Evolutionary conservation across 2,113 vertebrate genomes (phyloP).

Genomic region (Stegostoma tigrinum): DNA sequence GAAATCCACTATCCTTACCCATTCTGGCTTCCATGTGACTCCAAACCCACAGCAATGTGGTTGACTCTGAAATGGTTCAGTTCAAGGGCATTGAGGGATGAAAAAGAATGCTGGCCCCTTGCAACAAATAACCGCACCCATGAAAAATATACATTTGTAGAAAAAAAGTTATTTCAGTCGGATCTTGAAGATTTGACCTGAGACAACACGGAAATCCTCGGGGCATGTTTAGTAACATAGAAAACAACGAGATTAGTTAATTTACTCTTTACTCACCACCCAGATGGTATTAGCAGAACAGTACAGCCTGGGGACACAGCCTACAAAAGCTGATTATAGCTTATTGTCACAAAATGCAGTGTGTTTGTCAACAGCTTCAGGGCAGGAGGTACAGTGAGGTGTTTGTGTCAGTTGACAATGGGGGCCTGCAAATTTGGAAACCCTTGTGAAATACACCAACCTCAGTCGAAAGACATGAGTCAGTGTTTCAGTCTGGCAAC

Average conservation of each 20-base stretch:
- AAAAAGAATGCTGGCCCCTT: too few species aligned
- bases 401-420: not conserved
- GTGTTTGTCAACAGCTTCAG: not conserved
- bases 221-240: not conserved
- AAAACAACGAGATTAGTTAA: not conserved
- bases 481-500: not conserved
- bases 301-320: not conserved
- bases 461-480: not conserved
- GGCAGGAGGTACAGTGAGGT: not conserved
- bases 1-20: too few species aligned
- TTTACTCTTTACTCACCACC: not conserved
- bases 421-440: not conserved
- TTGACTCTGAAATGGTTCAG: too few species aligned
- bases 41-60: too few species aligned
- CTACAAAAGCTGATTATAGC: not conserved
- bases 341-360: not conserved
- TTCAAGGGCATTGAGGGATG: too few species aligned
- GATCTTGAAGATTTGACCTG: not conserved
- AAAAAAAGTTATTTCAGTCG: too few species aligned
- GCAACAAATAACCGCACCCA: too few species aligned
- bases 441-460: not conserved
- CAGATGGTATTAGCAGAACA: not conserved
- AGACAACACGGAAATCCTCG: not conserved
- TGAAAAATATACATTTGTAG: too few species aligned
- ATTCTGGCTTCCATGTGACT: too few species aligned